phyloP scores from a whole-genome alignment of 1,140 invertebrate genomes.

The Macrosteles quadrilineatus region DNA sequence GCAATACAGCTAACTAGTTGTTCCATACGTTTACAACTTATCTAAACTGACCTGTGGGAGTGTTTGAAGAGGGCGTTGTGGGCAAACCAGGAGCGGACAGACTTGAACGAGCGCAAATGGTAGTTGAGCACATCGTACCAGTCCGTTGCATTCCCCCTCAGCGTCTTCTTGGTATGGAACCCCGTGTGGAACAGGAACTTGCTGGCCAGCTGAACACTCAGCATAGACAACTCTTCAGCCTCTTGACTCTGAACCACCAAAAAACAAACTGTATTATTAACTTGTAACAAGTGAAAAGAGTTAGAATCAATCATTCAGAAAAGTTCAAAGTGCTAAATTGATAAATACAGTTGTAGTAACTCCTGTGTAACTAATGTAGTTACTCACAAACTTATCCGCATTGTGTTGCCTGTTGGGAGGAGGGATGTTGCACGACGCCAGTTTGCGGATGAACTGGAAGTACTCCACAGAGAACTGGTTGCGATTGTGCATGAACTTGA shows the following conservation, averaged over 20 bases:
- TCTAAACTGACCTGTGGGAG: slow-evolving; percentile 60
- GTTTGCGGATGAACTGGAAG: slow-evolving; percentile 89
- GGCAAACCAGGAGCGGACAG: slow-evolving; percentile 89
- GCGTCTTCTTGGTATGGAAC: slow-evolving; percentile 93
- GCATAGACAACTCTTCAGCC: slow-evolving; percentile 84
- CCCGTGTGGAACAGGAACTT: slow-evolving; percentile 94
- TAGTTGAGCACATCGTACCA: slow-evolving; percentile 88
- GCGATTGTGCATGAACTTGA: slow-evolving; percentile 90
- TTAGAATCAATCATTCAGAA: too few species aligned
- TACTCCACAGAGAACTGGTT: slow-evolving; percentile 91
- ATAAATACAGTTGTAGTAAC: too few species aligned
- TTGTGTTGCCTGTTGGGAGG: slow-evolving; percentile 52
- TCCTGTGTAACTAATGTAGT: too few species aligned
- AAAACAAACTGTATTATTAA: too few species aligned
- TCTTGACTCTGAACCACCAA: slow-evolving; percentile 65
- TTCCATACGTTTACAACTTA: too few species aligned
- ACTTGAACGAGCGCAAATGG: slow-evolving; percentile 79
- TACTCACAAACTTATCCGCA: slow-evolving; percentile 55
- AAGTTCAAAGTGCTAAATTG: too few species aligned
- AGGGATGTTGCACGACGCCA: slow-evolving; percentile 70
- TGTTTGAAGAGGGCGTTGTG: slow-evolving; percentile 76
- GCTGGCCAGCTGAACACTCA: slow-evolving; percentile 87
- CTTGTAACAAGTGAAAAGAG: too few species aligned
- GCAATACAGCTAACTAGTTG: too few species aligned
- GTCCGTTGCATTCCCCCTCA: slow-evolving; percentile 86